Base-by-base conservation (phyloP, 23 tunicate species). In the Ascidia mentula region DNA sequence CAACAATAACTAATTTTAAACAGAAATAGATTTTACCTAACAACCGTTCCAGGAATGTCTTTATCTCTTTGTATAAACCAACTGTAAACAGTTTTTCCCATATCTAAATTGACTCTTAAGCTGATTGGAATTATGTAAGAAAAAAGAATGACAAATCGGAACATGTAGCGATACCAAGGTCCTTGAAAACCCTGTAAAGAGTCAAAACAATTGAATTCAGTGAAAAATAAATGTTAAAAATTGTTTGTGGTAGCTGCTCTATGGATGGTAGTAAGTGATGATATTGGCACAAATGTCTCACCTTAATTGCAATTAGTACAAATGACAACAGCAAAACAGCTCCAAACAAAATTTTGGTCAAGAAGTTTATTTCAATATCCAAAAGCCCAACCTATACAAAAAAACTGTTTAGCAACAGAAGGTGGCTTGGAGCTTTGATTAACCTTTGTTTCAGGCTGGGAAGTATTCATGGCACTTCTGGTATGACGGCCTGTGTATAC, bases 121-220 rank as follows among this genome's bases (percentile, higher is more conserved):
- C 98, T 80, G 31, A 93, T 93, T 1, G 98, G 98, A 28, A 93
- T 93, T 36, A 93, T 93, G 80, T 93, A 93, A 5, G 98, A 93
- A 76, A 93, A 93, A n/a, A 93, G 70, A 22, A 93, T 84, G 40
- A 93, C 69, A 72, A 93, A 93, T 18, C 98, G 89, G 36, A 93
- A 93, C 86, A 93, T 76, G 89, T 88, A 93, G 12, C 82, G 80
- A 40, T 93, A 88, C 98, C 98, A 93, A 22, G 93, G 98, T 3
- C 98, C 98, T n/a, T 93, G 39, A 46, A 93, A 93, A 30, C 98
- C 98, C 97, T 92, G 74, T n/a, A 77, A 53, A 53, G 65, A 53
- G 53, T n/a, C n/a, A n/a, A n/a, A 77, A 18, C 17, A 32, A 24
- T 13, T 13, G 13, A 32, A 24, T 73, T n/a, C n/a, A n/a, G n/a